These are phyloP conservation scores for Araneus ventricosus DNA, from an alignment of 1,140 invertebrate genomes.

Conservation along the genomic window DNA sequence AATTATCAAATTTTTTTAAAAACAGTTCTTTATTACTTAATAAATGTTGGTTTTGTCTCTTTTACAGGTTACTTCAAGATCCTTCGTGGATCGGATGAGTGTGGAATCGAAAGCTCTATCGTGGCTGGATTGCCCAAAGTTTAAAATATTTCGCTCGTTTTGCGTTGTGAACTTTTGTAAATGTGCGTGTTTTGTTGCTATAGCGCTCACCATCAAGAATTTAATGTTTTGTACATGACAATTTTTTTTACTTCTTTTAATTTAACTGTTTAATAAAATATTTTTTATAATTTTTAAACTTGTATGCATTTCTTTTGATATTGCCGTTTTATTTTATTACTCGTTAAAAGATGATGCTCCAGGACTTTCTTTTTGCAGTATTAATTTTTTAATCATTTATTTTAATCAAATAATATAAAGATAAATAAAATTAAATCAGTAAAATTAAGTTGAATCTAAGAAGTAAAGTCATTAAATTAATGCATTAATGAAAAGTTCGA, in stretches of 20 bases:
- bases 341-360: too few relatives aligned
- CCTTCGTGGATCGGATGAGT: constrained; percentile 90
- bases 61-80: constrained; percentile 91
- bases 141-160: background rate
- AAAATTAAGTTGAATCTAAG: too few relatives aligned
- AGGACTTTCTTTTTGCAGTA: too few relatives aligned
- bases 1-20: background rate
- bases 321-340: too few relatives aligned
- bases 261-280: background rate
- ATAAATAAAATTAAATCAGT: too few relatives aligned
- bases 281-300: background rate
- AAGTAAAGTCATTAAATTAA: too few relatives aligned
- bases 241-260: background rate
- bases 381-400: too few relatives aligned
- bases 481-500: too few relatives aligned
- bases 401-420: too few relatives aligned
- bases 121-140: constrained; percentile 84
- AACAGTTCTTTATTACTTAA: background rate
- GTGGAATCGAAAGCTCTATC: constrained; percentile 91
- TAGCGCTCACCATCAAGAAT: background rate
- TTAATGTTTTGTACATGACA: background rate
- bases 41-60: background rate
- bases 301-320: background rate
- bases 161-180: background rate
- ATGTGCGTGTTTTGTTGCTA: background rate